Evolutionary conservation across 2,888 invertebrate genomes (phyloP).

Genomic region (Alviniconcha strummeri): DNA sequence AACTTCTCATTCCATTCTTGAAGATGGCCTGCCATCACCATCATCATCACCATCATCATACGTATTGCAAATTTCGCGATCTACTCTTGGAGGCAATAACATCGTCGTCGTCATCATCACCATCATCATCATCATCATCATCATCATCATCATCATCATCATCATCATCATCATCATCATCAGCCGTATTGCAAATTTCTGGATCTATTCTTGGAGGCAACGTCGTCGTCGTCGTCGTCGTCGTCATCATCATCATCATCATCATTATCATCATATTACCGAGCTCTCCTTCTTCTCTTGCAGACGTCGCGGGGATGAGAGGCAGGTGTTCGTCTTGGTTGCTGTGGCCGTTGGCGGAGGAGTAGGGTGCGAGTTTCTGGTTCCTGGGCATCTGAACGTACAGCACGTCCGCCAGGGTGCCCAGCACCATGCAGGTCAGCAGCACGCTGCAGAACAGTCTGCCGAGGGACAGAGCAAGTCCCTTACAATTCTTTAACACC

Average conservation of each 20-base stretch:
- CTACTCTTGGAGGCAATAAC: not conserved
- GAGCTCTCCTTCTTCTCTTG: not conserved
- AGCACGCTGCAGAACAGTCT: too few relatives aligned
- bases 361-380: not conserved
- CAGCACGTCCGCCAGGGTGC: too few relatives aligned
- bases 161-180: not conserved
- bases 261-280: not conserved
- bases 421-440: too few relatives aligned
- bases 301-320: not conserved
- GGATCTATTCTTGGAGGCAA: too few relatives aligned
- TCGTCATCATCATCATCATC: not conserved
- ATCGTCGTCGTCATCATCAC: not conserved
- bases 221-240: too few relatives aligned
- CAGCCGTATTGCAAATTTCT: too few relatives aligned
- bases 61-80: not conserved
- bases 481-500: too few relatives aligned
- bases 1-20: not conserved
- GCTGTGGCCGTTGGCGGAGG: constrained; percentile 3
- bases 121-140: not conserved
- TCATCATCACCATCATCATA: not conserved
- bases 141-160: not conserved
- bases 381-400: too few relatives aligned
- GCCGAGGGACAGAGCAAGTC: too few relatives aligned
- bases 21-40: too few relatives aligned
- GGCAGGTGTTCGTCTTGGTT: constrained; percentile 20